Evolutionary conservation across 1,140 invertebrate genomes (phyloP).

Genomic region (Acromyrmex echinatior): DNA sequence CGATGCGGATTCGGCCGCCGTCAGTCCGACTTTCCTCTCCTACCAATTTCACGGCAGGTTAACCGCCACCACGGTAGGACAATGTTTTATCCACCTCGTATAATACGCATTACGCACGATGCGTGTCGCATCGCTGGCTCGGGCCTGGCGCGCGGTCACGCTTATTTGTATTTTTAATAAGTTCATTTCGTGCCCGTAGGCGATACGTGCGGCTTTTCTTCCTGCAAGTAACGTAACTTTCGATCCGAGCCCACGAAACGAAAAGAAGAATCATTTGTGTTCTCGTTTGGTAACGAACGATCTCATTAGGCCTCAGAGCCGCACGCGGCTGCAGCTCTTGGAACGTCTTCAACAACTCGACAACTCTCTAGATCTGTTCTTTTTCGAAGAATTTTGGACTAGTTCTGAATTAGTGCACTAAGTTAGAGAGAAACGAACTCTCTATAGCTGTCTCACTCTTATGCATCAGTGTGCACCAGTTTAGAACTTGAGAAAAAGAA

Average conservation of each 20-base stretch:
- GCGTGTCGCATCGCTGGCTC: slow-evolving; percentile 71
- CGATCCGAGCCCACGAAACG: neutral
- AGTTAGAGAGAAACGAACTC: too few species aligned
- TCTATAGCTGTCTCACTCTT: too few species aligned
- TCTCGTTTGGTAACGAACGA: slow-evolving; percentile 45
- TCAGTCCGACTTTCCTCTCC: slow-evolving; percentile 80
- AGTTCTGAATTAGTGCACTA: too few species aligned
- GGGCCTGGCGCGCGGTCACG: slow-evolving; percentile 63
- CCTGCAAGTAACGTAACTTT: slow-evolving; percentile 48
- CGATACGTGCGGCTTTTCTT: slow-evolving; percentile 26
- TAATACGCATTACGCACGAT: slow-evolving; percentile 73
- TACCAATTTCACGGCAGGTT: slow-evolving; percentile 86
- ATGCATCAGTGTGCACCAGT: too few species aligned
- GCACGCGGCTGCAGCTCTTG: neutral
- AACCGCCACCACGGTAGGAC: slow-evolving; percentile 83
- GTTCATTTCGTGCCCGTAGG: slow-evolving; percentile 60
- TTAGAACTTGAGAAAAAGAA: too few species aligned
- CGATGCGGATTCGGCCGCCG: slow-evolving; percentile 80
- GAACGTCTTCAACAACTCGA: neutral
- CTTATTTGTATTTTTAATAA: slow-evolving; percentile 77
- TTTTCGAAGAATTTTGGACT: neutral
- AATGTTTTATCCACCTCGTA: slow-evolving; percentile 78
- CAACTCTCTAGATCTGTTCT: neutral
- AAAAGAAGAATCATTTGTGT: neutral
- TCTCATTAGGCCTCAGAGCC: slow-evolving; percentile 37